Percentiles rank a stretch among this genome's conserved stretches.
phyloP scores from a whole-genome alignment of 2,113 vertebrate genomes.

The Cephalopholis sonnerati region DNA sequence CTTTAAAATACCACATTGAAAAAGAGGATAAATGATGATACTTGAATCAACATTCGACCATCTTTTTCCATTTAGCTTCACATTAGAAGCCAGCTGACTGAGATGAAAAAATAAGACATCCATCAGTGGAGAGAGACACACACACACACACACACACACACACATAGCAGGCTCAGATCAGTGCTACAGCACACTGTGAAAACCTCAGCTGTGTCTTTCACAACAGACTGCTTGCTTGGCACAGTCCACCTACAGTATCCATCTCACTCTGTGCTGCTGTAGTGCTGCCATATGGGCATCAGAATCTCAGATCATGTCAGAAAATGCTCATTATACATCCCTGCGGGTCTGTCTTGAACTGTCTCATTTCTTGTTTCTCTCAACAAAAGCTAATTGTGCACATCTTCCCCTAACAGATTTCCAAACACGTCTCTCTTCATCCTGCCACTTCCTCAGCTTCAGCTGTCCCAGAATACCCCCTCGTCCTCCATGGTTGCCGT shows the following conservation, averaged over 20 bases:
- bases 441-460: slow-evolving; percentile 30
- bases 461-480: slow-evolving; percentile 36
- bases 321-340: not conserved
- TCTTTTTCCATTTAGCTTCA: slow-evolving; percentile 17
- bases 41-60: slow-evolving; percentile 5
- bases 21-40: not conserved
- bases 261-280: slow-evolving; percentile 17
- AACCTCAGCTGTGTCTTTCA: slow-evolving; percentile 39
- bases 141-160: slow-evolving; percentile 18
- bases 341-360: not conserved
- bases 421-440: slow-evolving; percentile 7
- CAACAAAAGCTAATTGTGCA: not conserved
- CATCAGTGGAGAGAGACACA: slow-evolving; percentile 24
- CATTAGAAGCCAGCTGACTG: slow-evolving; percentile 36
- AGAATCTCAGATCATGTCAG: slow-evolving; percentile 20
- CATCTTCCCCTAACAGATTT: not conserved
- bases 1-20: not conserved
- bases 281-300: slow-evolving; percentile 15
- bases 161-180: slow-evolving; percentile 6
- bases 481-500: slow-evolving; percentile 52
- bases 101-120: slow-evolving; percentile 11
- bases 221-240: slow-evolving; percentile 48
- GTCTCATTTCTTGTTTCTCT: not conserved
- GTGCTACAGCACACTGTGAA: slow-evolving; percentile 21
- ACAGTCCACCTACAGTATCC: slow-evolving; percentile 18